Evolutionary conservation across 2,113 vertebrate species (phyloP).

Genomic region (Gnathonemus longibarbis): DNA sequence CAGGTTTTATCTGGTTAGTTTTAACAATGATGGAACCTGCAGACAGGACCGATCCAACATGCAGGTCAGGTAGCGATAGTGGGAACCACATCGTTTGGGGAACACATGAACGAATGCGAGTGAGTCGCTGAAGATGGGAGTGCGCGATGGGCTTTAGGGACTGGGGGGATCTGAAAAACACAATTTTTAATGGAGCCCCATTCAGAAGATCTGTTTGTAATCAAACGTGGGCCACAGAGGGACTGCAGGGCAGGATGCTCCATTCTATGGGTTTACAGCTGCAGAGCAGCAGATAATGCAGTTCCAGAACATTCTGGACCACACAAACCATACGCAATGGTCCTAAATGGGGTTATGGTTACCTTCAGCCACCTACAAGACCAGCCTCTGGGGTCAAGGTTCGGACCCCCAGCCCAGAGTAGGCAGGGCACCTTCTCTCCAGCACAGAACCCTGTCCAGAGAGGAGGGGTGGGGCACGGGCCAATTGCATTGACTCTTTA

Average conservation of each 20-base stretch:
- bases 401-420: background rate
- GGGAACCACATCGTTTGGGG: background rate
- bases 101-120: background rate
- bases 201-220: background rate
- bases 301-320: background rate
- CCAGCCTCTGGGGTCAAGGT: background rate
- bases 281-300: background rate
- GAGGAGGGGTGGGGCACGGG: background rate
- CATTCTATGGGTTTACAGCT: background rate
- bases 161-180: background rate
- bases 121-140: background rate
- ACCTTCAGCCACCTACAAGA: background rate
- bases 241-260: background rate
- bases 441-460: background rate
- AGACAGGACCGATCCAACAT: background rate
- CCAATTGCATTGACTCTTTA: background rate
- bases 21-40: background rate
- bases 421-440: background rate
- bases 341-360: background rate
- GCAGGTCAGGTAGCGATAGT: background rate
- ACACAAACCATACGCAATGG: background rate
- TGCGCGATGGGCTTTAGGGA: background rate
- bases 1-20: background rate
- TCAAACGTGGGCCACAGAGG: background rate
- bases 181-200: background rate